phyloP scores from a whole-genome alignment of 2,797 vertebrate species.

The Lepidocolaptes lacrymiger region DNA sequence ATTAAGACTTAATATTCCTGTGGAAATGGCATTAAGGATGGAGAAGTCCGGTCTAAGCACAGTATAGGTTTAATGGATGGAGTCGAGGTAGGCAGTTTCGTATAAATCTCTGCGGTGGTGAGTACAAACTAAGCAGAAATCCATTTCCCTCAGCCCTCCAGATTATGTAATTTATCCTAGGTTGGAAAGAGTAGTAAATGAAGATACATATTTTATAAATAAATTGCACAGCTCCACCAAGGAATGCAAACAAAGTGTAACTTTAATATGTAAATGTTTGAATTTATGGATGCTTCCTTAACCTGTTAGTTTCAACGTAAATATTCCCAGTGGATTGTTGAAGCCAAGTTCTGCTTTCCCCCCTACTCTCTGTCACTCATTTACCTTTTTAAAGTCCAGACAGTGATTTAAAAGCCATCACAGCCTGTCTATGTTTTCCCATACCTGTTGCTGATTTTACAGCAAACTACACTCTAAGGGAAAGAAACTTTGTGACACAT shows the following conservation, averaged over 20 bases:
- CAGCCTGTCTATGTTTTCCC: background rate
- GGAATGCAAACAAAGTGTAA: background rate
- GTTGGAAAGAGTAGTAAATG: slow-evolving; percentile 23
- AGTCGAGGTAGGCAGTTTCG: slow-evolving; percentile 22
- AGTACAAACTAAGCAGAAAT: slow-evolving; percentile 41
- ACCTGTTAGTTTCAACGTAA: background rate
- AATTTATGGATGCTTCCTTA: slow-evolving; percentile 5
- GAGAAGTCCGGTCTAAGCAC: slow-evolving; percentile 27
- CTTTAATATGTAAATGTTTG: slow-evolving; percentile 20
- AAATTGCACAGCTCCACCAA: background rate
- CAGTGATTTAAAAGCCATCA: background rate
- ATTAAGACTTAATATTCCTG: slow-evolving; percentile 46
- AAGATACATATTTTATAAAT: slow-evolving; percentile 41
- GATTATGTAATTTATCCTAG: background rate
- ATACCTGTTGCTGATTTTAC: background rate
- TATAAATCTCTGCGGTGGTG: slow-evolving; percentile 33
- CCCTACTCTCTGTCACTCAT: background rate
- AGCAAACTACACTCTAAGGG: background rate
- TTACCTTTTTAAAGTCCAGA: background rate
- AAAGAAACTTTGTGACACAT: background rate
- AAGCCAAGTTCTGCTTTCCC: background rate
- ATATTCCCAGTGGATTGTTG: background rate
- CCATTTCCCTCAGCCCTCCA: slow-evolving; percentile 30
- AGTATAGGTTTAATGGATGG: slow-evolving; percentile 35
- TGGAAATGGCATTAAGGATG: slow-evolving; percentile 39